Percentiles rank a stretch among this genome's conserved stretches.
Conservation (phyloP, 2,888 invertebrate genomes). For the Scotopteryx bipunctaria region DNA sequence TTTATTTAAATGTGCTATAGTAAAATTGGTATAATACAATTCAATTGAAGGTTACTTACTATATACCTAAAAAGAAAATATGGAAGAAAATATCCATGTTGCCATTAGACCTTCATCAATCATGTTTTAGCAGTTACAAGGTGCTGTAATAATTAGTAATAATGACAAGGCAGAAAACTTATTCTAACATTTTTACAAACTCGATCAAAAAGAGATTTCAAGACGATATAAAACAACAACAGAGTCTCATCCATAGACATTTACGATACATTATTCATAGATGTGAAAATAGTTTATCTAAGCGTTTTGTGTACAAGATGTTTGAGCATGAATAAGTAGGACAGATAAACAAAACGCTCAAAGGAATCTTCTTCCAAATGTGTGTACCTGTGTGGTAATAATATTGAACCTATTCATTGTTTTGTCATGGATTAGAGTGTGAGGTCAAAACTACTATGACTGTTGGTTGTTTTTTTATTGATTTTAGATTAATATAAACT, state of each 20-base stretch:
- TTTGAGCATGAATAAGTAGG: slow-evolving; percentile 5
- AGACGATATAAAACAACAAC: not conserved
- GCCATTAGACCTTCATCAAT: no score
- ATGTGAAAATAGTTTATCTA: not conserved
- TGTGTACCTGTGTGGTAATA: not conserved
- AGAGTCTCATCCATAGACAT: not conserved
- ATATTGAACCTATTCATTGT: no score
- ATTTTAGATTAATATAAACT: no score
- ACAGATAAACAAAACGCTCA: slow-evolving; percentile 2
- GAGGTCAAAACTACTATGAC: no score
- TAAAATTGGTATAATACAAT: not conserved
- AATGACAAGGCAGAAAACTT: no score
- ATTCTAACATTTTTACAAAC: not conserved
- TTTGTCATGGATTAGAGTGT: no score
- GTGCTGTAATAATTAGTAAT: no score
- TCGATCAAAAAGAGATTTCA: not conserved
- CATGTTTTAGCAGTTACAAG: not conserved
- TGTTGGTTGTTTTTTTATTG: no score
- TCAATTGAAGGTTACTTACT: not conserved
- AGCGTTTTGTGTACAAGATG: not conserved
- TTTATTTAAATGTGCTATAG: not conserved
- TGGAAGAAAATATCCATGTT: no score
- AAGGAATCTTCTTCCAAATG: not conserved
- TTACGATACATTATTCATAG: slow-evolving; percentile 14
- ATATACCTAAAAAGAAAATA: not conserved